Evolutionary conservation across 2,888 invertebrate genomes (phyloP), one percentile per base, ranked within the genome.

Genomic region (Dolomedes plantarius): DNA sequence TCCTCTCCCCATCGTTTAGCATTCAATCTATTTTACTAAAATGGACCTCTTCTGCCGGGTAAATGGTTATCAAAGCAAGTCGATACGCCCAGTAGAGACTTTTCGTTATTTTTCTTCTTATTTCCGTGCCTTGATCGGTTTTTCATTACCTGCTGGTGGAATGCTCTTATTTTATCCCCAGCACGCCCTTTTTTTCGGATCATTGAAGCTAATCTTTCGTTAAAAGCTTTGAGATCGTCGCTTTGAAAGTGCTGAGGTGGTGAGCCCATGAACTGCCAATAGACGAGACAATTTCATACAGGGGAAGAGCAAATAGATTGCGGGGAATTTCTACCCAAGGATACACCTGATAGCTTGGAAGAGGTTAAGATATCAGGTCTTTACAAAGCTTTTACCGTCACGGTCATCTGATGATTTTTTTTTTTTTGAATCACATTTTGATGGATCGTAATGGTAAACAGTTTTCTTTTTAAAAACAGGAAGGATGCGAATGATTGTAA

Each of bases 141-240:
- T 78, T 78, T 79, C 79, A 79, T 79, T 79, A 79, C 72, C 72
- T 72, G 65, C 56, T 72, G 64, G 64, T 79, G 79, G 79, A 79
- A 79, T 79, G 79, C 79, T 39, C 65, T 79, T 79, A 72, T 46
- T 41, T 28, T 31, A 27, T 39, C 28, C 41, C 27, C 16, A 31
- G 65, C 79, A 79, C 79, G 79, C 79, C 79, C 79, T 72, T 41
- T 62, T n/a, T n/a, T n/a, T 46, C 27, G 13, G 72, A 72, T 64
- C 79, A 72, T 72, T 79, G 41, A n/a, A 65, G 41, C 72, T 71
- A 72, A 79, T 72, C 72, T 72, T 65, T 39, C 36, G 76, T 67
- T 76, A 76, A 76, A 76, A 76, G 76, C 76, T 76, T 68, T 68
- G 19, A 41, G 76, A 50, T 50, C 68, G 64, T 65, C 65, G 75